phyloP scores from a whole-genome alignment of 2,797 vertebrate species.

The Myotis daubentonii region DNA sequence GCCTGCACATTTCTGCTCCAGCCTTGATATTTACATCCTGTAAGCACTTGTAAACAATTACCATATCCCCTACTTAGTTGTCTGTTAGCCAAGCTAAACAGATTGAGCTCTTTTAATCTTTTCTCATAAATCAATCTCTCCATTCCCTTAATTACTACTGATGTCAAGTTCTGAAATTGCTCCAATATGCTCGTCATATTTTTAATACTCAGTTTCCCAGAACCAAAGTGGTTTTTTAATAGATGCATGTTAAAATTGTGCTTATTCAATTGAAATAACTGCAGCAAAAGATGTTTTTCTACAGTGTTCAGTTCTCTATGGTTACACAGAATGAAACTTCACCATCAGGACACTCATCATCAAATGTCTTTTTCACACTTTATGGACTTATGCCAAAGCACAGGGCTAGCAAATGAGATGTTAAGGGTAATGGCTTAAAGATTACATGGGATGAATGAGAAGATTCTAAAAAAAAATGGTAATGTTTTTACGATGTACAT shows the following conservation, averaged over 20 bases:
- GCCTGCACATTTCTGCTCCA: conserved; percentile 72
- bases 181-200: conserved; percentile 78
- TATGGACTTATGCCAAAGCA: not conserved
- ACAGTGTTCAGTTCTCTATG: not conserved
- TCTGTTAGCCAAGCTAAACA: conserved; percentile 81
- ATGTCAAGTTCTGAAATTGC: conserved; percentile 81
- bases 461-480: not conserved
- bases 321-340: not conserved
- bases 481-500: not conserved
- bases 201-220: conserved; percentile 70
- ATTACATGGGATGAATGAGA: not conserved
- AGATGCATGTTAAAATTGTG: conserved; percentile 67
- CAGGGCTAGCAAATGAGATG: not conserved
- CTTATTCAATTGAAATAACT: conserved; percentile 64
- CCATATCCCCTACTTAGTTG: conserved; percentile 80
- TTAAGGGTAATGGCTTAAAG: conserved; percentile 39
- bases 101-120: conserved; percentile 82
- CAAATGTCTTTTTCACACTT: not conserved
- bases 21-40: conserved; percentile 83
- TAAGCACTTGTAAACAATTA: conserved; percentile 87
- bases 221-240: conserved; percentile 69
- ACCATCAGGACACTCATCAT: not conserved
- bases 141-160: conserved; percentile 82
- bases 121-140: conserved; percentile 82
- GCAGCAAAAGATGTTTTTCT: conserved; percentile 52